These are phyloP conservation scores for Argentina silus DNA, from an alignment of 2,797 vertebrate species.

Conservation along the genomic window DNA sequence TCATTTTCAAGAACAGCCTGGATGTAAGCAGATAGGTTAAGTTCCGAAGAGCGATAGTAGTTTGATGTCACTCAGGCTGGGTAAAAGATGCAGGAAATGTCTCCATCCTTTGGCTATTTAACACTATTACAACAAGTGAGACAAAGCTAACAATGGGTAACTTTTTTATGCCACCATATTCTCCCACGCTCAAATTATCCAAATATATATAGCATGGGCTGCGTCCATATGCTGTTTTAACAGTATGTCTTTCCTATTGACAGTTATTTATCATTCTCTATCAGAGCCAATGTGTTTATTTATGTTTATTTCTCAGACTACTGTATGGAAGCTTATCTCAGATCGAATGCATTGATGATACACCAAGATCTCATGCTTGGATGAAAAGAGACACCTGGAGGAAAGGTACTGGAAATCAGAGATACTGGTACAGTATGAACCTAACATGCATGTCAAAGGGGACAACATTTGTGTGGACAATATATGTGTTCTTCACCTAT, in stretches of 20 bases:
- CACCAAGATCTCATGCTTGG: too few species aligned
- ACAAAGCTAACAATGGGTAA: neutral
- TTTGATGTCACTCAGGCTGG: neutral
- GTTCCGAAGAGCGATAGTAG: neutral
- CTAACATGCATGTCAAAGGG: neutral
- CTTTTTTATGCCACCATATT: neutral
- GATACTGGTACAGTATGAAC: neutral
- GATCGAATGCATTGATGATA: neutral
- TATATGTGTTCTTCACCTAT: neutral
- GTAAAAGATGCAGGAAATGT: constrained; percentile 2
- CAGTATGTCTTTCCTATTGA: neutral
- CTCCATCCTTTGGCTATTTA: constrained; percentile 22
- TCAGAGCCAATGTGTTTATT: neutral
- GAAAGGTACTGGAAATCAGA: neutral
- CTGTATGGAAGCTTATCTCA: neutral
- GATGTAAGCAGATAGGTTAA: neutral
- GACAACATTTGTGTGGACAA: neutral
- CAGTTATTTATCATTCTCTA: neutral
- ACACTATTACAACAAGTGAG: constrained; percentile 14
- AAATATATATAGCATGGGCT: neutral
- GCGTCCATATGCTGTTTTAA: neutral
- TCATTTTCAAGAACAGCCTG: neutral
- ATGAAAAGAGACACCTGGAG: neutral
- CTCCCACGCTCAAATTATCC: neutral
- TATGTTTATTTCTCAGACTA: neutral